These are phyloP conservation scores for Drosophila quasianomalipes DNA, from an alignment of 2,888 invertebrate species.

Conservation along the genomic window DNA sequence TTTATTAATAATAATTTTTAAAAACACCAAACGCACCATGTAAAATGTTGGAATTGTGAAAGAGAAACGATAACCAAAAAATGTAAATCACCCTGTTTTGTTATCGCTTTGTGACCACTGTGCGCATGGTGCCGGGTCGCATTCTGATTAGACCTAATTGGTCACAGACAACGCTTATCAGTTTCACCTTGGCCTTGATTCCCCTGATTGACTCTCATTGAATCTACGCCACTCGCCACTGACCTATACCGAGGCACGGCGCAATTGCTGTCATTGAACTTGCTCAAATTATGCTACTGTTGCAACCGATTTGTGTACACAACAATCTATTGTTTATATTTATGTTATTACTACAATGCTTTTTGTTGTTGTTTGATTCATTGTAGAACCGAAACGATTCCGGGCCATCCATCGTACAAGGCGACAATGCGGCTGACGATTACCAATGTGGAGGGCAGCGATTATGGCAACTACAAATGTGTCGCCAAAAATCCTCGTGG, in stretches of 20 bases:
- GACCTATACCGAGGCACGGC: constrained; percentile 60
- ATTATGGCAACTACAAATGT: constrained; percentile 95
- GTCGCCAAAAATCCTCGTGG: constrained; percentile 95
- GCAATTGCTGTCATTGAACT: constrained; percentile 78
- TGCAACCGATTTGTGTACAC: background rate
- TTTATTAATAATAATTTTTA: background rate
- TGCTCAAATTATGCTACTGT: constrained; percentile 36
- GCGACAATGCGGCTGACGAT: constrained; percentile 95
- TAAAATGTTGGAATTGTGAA: background rate
- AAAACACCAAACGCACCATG: background rate
- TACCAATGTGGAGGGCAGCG: constrained; percentile 91
- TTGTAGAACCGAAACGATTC: constrained; percentile 88
- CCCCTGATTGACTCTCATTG: constrained; percentile 64
- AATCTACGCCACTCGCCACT: constrained; percentile 41
- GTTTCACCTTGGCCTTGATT: constrained; percentile 82
- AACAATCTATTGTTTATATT: background rate
- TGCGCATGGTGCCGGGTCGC: constrained; percentile 56
- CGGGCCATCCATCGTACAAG: constrained; percentile 91
- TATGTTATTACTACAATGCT: constrained; percentile 1
- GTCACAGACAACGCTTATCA: constrained; percentile 59
- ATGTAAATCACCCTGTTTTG: background rate
- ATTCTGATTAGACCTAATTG: constrained; percentile 69
- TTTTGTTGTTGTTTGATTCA: constrained; percentile 19
- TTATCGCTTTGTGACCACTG: constrained; percentile 26
- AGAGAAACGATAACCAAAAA: background rate